These are phyloP conservation scores for Philantomba maxwellii DNA, from an alignment of 2,113 vertebrate species.

Conservation along the genomic window DNA sequence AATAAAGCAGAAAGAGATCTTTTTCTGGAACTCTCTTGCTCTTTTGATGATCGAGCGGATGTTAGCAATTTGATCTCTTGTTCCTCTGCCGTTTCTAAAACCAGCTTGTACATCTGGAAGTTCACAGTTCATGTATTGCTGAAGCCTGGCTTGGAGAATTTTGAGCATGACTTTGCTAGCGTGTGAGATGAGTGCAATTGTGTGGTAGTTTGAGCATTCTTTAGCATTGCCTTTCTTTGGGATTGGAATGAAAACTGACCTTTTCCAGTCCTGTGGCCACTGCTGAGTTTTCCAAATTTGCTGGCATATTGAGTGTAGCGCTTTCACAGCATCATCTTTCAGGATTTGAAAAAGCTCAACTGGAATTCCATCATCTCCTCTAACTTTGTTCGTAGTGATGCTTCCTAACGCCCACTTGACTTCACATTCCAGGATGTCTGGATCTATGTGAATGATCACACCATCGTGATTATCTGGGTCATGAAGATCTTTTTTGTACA, in stretches of 20 bases:
- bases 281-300: background rate
- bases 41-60: fast-evolving
- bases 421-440: background rate
- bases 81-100: background rate
- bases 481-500: background rate
- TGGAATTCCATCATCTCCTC: background rate
- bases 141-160: background rate
- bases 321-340: background rate
- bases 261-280: background rate
- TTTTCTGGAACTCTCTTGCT: background rate
- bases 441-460: background rate
- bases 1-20: background rate
- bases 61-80: background rate
- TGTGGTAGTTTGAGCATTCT: background rate
- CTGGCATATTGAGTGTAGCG: background rate
- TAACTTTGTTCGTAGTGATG: background rate
- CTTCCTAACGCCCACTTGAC: background rate
- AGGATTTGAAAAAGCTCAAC: background rate
- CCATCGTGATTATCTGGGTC: background rate
- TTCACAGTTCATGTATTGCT: background rate
- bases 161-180: background rate
- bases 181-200: background rate
- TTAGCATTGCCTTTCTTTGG: background rate
- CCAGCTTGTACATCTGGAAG: background rate
- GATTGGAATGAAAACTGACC: background rate